Conservation (phyloP, 2,888 invertebrate species). For the Choristoneura rosaceana region DNA sequence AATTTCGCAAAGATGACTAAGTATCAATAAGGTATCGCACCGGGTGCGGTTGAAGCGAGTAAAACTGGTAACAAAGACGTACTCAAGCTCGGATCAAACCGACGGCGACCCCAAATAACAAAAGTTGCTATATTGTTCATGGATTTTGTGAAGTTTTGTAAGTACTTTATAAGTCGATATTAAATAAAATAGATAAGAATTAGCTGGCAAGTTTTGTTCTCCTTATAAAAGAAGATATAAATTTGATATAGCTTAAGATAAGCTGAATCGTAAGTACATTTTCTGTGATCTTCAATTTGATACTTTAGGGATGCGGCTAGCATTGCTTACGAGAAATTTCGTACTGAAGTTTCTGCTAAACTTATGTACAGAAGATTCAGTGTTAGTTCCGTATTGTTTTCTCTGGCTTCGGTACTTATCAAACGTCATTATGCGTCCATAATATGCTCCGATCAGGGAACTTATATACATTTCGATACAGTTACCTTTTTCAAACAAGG, state of each 20-base stretch:
- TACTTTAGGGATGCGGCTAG: not conserved
- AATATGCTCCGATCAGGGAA: no score
- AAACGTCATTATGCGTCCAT: no score
- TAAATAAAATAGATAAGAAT: constrained; percentile 20
- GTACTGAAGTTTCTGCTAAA: not conserved
- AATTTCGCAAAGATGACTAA: constrained; percentile 28
- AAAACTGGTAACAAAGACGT: constrained; percentile 35
- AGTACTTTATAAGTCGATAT: constrained; percentile 29
- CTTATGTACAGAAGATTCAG: not conserved
- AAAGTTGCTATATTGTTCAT: constrained; percentile 40
- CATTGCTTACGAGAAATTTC: not conserved
- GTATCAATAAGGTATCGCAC: constrained; percentile 15
- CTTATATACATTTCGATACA: not conserved
- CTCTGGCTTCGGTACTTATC: not conserved
- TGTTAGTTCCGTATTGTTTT: not conserved
- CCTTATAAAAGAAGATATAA: not conserved
- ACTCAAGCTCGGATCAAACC: constrained; percentile 38
- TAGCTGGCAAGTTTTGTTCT: not conserved
- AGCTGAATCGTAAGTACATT: not conserved
- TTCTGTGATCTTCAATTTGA: not conserved
- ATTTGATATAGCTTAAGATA: not conserved
- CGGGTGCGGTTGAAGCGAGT: constrained; percentile 35
- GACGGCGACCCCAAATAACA: constrained; percentile 36
- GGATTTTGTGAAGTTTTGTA: constrained; percentile 33
- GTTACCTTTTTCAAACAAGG: not conserved